Evolutionary conservation across 1,140 invertebrate species (phyloP).

Genomic region (Sesamia nonagrioides): DNA sequence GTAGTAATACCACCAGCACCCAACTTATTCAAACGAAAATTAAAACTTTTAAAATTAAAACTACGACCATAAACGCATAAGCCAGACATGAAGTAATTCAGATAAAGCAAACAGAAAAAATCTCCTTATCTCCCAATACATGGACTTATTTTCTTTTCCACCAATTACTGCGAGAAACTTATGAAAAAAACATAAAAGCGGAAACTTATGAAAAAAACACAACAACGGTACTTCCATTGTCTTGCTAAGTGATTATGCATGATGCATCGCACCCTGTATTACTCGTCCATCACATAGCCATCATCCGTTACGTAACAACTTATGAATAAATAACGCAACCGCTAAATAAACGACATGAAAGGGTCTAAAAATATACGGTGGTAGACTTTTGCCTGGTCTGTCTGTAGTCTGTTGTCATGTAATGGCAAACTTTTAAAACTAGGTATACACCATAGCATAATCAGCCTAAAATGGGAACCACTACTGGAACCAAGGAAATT

Average conservation of each 20-base stretch:
- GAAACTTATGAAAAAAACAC: not conserved
- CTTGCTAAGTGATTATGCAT: constrained; percentile 42
- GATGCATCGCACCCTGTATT: constrained; percentile 33
- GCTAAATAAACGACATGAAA: constrained; percentile 26
- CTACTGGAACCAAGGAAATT: too few relatives aligned
- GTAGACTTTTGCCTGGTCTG: constrained; percentile 1
- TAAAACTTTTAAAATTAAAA: too few relatives aligned
- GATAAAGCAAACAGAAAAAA: too few relatives aligned
- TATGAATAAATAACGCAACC: constrained; percentile 40
- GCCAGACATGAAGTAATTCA: too few relatives aligned
- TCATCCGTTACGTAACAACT: constrained; percentile 40
- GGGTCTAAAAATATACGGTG: constrained; percentile 16
- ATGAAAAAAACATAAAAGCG: not conserved
- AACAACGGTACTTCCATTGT: not conserved
- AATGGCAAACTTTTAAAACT: too few relatives aligned
- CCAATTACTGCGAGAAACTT: not conserved
- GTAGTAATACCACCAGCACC: not conserved
- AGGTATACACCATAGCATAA: too few relatives aligned
- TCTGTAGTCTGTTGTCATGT: constrained; percentile 12
- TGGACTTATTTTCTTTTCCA: too few relatives aligned
- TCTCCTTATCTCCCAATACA: too few relatives aligned
- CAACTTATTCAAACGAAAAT: not conserved
- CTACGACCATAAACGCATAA: too few relatives aligned
- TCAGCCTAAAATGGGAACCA: too few relatives aligned
- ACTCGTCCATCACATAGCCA: constrained; percentile 42